phyloP scores from a whole-genome alignment of 2,113 vertebrate species.

The Xiphorhynchus elegans region DNA sequence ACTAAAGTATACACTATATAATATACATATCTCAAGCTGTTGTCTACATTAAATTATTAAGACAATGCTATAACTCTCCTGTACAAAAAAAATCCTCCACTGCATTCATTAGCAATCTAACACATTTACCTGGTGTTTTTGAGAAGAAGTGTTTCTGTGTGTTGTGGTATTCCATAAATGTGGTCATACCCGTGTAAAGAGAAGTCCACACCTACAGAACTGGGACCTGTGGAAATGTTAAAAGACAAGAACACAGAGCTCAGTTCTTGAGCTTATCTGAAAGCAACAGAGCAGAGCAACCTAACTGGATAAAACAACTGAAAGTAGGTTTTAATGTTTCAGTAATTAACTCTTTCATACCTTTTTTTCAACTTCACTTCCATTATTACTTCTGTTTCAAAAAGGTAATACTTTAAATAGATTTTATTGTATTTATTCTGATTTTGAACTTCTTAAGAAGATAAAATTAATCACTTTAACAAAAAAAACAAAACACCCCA shows the following conservation, averaged over 20 bases:
- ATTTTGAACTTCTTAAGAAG: background rate
- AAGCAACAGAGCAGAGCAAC: background rate
- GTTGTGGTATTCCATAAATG: slow-evolving; percentile 90
- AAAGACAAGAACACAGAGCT: background rate
- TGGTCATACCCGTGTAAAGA: slow-evolving; percentile 88
- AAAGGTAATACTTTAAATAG: background rate
- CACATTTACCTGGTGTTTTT: slow-evolving; percentile 85
- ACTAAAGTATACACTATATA: background rate
- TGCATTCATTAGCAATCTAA: background rate
- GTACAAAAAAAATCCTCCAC: background rate
- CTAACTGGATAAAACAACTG: background rate
- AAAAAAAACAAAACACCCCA: background rate
- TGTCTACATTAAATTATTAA: background rate
- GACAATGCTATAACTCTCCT: background rate
- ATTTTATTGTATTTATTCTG: background rate
- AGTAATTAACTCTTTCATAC: background rate
- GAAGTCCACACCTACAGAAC: slow-evolving; percentile 89
- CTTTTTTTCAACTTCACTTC: background rate
- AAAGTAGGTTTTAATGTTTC: background rate
- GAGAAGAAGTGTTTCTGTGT: slow-evolving; percentile 84
- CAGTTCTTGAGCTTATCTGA: background rate
- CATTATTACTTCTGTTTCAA: background rate
- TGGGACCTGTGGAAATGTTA: slow-evolving; percentile 78
- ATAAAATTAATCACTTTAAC: background rate
- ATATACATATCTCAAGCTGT: background rate